Base-by-base conservation (phyloP, 2,113 vertebrate species). In the Cavia aperea region DNA sequence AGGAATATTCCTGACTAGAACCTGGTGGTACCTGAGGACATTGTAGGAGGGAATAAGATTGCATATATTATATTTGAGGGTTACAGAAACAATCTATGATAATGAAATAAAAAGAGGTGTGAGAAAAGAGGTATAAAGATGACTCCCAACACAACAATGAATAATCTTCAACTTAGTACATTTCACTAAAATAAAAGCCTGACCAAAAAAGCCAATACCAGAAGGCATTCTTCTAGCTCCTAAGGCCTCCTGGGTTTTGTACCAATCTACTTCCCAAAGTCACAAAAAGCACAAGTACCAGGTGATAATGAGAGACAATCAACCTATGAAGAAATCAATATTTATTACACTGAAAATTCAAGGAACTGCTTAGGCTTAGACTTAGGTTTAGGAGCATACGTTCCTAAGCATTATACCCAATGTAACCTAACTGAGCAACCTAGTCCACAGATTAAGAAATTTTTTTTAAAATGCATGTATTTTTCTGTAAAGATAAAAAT, bases 401-500 rank as follows among this genome's bases (percentile, higher is more conserved):
- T 75, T 82, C 70, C 24, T 54, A 83, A 83, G 43, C 33, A 63
- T 33, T 68, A 7, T 81, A 68, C 39, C 86, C 73, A 49, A 6
- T 26, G 21, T 51, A 60, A 82, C 39, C 51, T 62, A 81, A 81
- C 65, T 78, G 46, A 90, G 66, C n/a, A 82, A 66, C 72, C 21
- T 82, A 54, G 46, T 82, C 63, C 83, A 77, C 15, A 88, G 72
- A 86, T 65, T 62, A 26, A 73, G 43, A 9, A 86, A 78, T 68
- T 8, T 54, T 54, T 54, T 54, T 54, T 51, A 36, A 93, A 94
- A 77, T 51, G 58, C 15, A 15, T 43, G 46, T 31, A 26, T 75
- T 89, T 60, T 92, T 84, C 60, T 60, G n/a, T 83, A 65, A 92
- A 88, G 46, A 94, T 16, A 43, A 60, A 89, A 68, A 86, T 26